phyloP scores from a whole-genome alignment of 2,888 invertebrate genomes.

The Peribatodes rhomboidaria region DNA sequence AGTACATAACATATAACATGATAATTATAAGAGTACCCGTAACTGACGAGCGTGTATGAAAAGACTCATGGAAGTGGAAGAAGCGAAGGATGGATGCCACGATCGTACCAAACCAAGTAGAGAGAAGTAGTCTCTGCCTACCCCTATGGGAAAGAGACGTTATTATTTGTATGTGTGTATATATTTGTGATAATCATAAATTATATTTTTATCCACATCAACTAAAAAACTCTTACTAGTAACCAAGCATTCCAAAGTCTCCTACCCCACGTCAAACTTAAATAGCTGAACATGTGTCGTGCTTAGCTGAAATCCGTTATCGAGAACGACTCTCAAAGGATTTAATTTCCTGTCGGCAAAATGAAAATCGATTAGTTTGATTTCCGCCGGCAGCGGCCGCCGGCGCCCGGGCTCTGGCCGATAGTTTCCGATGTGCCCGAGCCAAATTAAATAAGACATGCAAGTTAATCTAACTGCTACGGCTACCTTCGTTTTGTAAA shows the following conservation, averaged over 20 bases:
- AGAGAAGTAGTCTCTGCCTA: too few relatives aligned
- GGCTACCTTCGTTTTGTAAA: conserved; percentile 50
- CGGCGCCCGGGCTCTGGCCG: conserved; percentile 66
- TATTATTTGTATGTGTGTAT: too few relatives aligned
- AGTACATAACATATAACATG: too few relatives aligned
- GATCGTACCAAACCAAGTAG: too few relatives aligned
- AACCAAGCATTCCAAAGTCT: conserved; percentile 11
- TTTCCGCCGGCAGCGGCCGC: conserved; percentile 78
- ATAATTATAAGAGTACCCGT: too few relatives aligned
- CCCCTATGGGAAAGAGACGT: too few relatives aligned
- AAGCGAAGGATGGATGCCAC: too few relatives aligned
- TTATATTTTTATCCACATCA: too few relatives aligned
- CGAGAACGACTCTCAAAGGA: conserved; percentile 83
- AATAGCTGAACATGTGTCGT: conserved; percentile 77
- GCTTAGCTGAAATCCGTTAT: conserved; percentile 82
- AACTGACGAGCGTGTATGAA: too few relatives aligned
- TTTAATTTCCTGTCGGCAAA: conserved; percentile 85
- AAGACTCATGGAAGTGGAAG: too few relatives aligned
- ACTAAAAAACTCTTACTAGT: conserved; percentile 14
- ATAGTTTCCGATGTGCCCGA: conserved; percentile 78
- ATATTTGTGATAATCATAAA: too few relatives aligned
- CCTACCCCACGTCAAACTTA: conserved; percentile 21
- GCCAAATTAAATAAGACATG: conserved; percentile 79
- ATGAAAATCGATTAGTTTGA: conserved; percentile 87
- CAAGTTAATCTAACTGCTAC: conserved; percentile 59